Base-by-base conservation (phyloP, 1,140 invertebrate genomes). In the Metopolophium dirhodum region DNA sequence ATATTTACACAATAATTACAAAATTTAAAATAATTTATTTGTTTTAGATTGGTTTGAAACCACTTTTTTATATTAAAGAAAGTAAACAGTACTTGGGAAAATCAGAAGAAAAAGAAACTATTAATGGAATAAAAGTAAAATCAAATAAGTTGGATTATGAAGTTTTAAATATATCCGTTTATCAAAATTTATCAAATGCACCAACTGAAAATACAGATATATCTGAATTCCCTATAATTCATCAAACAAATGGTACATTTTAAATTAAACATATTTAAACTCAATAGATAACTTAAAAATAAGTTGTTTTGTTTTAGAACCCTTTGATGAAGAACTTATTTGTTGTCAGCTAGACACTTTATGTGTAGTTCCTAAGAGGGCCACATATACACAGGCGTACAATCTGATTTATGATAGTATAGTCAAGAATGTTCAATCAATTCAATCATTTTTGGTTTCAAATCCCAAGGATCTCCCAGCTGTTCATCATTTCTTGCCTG, bases 401-500 rank as follows among this genome's bases (percentile, higher is more conserved):
- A 54, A 57, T 54, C 1, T 93, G 20, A 6, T 93, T 30, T 41
- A 93, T 85, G 77, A 14, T 54, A 85, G 91, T 85, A 86, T 93
- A 86, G 4, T 54, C 8, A 93, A 93, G 54, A 93, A 93, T 57
- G 23, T 83, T 41, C 35, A 93, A 86, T 49, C 20, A 85, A 93
- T 93, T 85, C 82, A 85, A 85, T 54, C 91, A 85, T 93, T 93
- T 93, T 93, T 86, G 23, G 47, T 86, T 51, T 85, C 49, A 49
- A 86, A 93, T 86, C 41, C 82, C 3, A 93, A 54, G 3, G 91
- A 93, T 57, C 22, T 85, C 7, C 91, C 91, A 18, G 91, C 26
- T 93, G 91, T 93, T 30, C 91, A 93, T 93, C 91, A 93, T 93
- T 93, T 93, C 45, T 82, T 54, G 41, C 91, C 91, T 30, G 77